A percentile compares a stretch with the other conserved stretches of the same genome.
These are phyloP conservation scores for Lepidocyrtinus sp. DNA, from an alignment of 2,888 invertebrate genomes.

Conservation along the genomic window DNA sequence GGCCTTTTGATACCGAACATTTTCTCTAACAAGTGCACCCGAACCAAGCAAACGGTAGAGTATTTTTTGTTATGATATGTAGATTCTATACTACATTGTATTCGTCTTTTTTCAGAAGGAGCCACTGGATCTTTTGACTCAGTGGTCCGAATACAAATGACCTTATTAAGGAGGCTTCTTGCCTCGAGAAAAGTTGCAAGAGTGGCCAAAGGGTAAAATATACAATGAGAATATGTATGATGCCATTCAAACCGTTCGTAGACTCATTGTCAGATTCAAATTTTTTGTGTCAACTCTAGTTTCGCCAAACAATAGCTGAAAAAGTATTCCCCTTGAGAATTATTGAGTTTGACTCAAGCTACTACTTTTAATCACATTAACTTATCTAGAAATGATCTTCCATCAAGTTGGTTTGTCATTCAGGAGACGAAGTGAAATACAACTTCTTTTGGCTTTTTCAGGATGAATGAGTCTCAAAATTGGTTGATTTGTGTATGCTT, in stretches of 20 bases:
- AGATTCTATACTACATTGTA: neutral
- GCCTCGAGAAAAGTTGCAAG: constrained; percentile 1
- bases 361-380: neutral
- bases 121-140: constrained; percentile 21
- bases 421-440: neutral
- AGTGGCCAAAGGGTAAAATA: constrained; percentile 39
- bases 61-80: neutral
- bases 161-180: constrained; percentile 38
- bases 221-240: neutral
- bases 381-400: neutral
- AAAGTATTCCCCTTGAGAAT: neutral
- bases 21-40: constrained; percentile 8
- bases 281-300: constrained; percentile 17
- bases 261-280: neutral
- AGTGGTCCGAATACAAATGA: constrained; percentile 58
- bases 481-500: neutral
- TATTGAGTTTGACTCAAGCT: neutral
- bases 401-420: neutral
- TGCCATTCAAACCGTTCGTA: neutral
- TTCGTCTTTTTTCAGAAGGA: neutral
- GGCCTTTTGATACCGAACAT: constrained; percentile 20
- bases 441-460: neutral
- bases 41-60: constrained; percentile 11
- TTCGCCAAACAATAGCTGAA: constrained; percentile 5
- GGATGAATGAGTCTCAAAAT: neutral